Conservation (phyloP, 2,888 invertebrate species). For the Papilio protenor region DNA sequence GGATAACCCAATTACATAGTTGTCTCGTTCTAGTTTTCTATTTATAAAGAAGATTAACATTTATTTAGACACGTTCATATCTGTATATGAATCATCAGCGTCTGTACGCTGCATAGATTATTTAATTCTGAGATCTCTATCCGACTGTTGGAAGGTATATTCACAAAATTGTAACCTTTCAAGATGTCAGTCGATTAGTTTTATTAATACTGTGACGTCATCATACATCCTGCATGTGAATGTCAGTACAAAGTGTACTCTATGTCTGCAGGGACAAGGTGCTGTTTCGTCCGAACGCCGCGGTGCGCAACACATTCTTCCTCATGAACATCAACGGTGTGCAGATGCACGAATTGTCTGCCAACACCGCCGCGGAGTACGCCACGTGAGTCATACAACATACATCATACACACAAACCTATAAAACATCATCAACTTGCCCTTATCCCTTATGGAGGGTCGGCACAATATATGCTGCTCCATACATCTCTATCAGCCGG, state of each 20-base stretch:
- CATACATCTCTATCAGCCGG: too few species aligned
- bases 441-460: too few species aligned
- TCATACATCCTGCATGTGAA: not conserved
- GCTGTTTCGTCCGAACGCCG: constrained; percentile 79
- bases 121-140: too few species aligned
- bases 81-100: too few species aligned
- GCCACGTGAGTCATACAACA: constrained; percentile 66
- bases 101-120: too few species aligned
- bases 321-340: constrained; percentile 80
- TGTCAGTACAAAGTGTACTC: not conserved
- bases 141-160: too few species aligned
- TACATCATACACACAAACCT: not conserved
- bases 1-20: not conserved
- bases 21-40: not conserved
- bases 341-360: constrained; percentile 80
- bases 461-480: too few species aligned
- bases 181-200: too few species aligned
- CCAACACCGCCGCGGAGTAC: constrained; percentile 72
- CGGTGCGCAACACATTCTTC: constrained; percentile 80
- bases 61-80: not conserved
- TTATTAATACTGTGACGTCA: not conserved
- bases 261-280: constrained; percentile 72
- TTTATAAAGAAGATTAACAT: not conserved
- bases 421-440: too few species aligned
- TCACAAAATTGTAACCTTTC: too few species aligned